Base-by-base conservation (phyloP, 1,140 invertebrate species). In the Platyscapa corneri region DNA sequence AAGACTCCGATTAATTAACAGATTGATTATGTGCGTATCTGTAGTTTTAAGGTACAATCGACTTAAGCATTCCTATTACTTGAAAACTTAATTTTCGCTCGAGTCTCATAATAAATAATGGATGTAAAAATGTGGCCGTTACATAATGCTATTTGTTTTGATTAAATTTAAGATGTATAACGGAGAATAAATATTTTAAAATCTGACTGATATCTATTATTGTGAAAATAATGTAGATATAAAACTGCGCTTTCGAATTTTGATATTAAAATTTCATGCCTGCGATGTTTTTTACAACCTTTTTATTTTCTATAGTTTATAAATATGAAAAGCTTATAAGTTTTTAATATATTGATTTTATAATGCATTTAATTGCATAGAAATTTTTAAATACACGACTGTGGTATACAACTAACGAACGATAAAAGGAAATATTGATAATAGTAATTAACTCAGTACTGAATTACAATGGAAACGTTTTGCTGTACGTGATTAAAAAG, bases 401-500 rank as follows among this genome's bases (percentile, higher is more conserved):
- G n/a, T 74, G 70, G 70, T 32, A 74, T 74, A n/a, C n/a, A 74
- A 74, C 70, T 74, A 74, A 74, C 70, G 70, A 42, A 74, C 70
- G 70, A 74, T 74, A 74, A 74, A 23, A 74, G 70, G 27, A 74
- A 74, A 74, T n/a, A 65, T 30, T 34, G 79, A 81, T 81, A 81
- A 34, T 72, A 72, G 65, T 81, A 81, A 81, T 70, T 65, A 81
- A 79, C 30, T 85, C 64, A 67, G 30, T 49, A 42, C 53, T 72
- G 34, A 34, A 60, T 70, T 46, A 75, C 39, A 70, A 49, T 60
- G 60, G 42, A 32, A 83, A 75, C 83, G 83, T 30, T 65, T 78
- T 20, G 46, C 37, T 18, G 32, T 37, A 65, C 76, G 65, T 32
- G 80, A 90, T 89, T 86, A 74, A 87, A 88, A 90, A 89, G 87